A percentile compares a stretch with the other conserved stretches of the same genome.
Evolutionary conservation across 2,797 vertebrate species (phyloP).

Genomic region (Mergus octosetaceus): DNA sequence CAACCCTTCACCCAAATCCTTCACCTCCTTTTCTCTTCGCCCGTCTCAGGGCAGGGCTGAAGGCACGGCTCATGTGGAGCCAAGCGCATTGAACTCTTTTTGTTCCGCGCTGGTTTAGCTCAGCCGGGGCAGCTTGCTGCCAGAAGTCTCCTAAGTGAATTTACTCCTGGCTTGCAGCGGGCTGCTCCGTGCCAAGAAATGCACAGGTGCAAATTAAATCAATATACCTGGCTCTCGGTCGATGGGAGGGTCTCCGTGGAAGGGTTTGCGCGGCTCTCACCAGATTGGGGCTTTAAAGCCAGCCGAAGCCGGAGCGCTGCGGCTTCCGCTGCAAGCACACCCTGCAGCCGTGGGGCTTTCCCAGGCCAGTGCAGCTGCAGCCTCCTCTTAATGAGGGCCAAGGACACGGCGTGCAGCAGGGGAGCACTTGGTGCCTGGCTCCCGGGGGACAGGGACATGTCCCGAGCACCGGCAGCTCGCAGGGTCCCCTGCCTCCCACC

Average conservation of each 20-base stretch:
- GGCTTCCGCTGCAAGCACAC: not conserved
- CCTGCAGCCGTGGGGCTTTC: not conserved
- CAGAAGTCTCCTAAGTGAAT: conserved; percentile 45
- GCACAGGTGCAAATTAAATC: conserved; percentile 62
- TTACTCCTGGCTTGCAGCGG: not conserved
- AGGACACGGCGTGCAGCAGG: not conserved
- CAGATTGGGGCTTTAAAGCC: not conserved
- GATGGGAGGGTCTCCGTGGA: not conserved
- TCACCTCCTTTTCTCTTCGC: not conserved
- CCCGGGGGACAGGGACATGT: fast-evolving
- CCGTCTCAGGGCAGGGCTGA: not conserved
- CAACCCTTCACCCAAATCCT: not conserved
- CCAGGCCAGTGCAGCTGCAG: not conserved
- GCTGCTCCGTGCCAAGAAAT: not conserved
- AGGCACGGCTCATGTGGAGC: not conserved
- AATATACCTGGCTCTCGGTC: conserved; percentile 11
- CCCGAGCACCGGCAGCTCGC: not conserved
- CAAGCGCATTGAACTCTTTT: not conserved
- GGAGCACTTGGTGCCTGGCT: not conserved
- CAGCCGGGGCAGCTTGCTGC: conserved; percentile 37
- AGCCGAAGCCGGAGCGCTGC: fast-evolving
- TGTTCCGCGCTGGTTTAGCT: not conserved
- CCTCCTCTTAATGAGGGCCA: not conserved
- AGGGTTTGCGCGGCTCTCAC: not conserved
- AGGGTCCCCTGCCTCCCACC: not conserved